A percentile compares a stretch with the other conserved stretches of the same genome.
Conservation (phyloP, 2,113 vertebrate genomes). For the Cercocebus atys region DNA sequence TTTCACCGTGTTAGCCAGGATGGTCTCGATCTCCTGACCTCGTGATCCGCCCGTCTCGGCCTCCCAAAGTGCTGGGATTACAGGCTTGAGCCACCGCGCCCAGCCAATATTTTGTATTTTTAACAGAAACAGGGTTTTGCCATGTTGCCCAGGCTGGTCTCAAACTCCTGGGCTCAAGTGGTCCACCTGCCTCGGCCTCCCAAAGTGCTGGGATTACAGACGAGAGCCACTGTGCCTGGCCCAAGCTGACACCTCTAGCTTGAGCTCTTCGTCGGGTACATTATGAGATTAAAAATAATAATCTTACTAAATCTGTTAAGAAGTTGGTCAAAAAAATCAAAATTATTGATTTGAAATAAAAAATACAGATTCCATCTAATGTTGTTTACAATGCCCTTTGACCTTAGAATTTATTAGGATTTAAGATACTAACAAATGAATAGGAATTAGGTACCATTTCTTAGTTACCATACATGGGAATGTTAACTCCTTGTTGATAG, state of each 20-base stretch:
- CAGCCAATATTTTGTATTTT: too few relatives aligned
- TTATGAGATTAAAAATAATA: background rate
- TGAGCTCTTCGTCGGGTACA: background rate
- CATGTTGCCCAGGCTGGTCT: too few relatives aligned
- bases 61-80: too few relatives aligned
- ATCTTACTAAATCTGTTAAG: background rate
- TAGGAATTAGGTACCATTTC: background rate
- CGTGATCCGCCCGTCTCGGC: too few relatives aligned
- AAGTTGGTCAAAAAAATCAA: background rate
- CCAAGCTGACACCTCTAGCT: background rate
- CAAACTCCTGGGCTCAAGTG: too few relatives aligned
- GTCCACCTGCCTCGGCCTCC: too few relatives aligned
- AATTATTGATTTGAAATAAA: background rate
- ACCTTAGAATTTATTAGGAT: background rate
- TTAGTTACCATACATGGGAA: background rate
- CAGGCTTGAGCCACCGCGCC: too few relatives aligned
- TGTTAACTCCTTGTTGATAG: background rate
- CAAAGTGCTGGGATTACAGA: too few relatives aligned
- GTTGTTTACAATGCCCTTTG: background rate
- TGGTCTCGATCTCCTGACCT: too few relatives aligned
- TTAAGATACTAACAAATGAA: background rate
- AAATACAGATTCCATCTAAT: background rate
- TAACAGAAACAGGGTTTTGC: too few relatives aligned
- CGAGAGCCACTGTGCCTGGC: too few relatives aligned
- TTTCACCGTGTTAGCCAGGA: too few relatives aligned